These are phyloP conservation scores for Pristionchus entomophagus DNA, from an alignment of 2,888 invertebrate species.

Conservation along the genomic window DNA sequence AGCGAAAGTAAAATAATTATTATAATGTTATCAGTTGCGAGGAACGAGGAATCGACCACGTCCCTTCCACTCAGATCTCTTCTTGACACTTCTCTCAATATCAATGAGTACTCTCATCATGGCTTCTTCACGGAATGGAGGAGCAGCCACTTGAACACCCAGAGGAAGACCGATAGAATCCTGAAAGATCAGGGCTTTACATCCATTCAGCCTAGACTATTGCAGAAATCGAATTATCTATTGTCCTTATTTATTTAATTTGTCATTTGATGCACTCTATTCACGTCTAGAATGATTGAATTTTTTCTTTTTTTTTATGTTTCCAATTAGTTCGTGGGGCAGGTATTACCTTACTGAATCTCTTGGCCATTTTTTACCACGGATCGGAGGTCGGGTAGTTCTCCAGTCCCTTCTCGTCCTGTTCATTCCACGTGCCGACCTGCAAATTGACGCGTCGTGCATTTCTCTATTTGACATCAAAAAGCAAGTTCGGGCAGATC, in stretches of 20 bases:
- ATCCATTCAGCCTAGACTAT: not conserved
- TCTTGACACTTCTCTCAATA: conserved; percentile 59
- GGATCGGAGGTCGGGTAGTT: conserved; percentile 65
- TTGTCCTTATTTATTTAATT: not conserved
- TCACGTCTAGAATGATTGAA: not conserved
- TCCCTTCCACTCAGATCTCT: not conserved
- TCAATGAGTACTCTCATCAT: conserved; percentile 63
- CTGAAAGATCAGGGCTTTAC: conserved; percentile 28
- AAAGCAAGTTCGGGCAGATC: not conserved
- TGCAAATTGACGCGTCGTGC: not conserved
- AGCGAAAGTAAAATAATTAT: no score
- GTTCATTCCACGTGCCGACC: conserved; percentile 46
- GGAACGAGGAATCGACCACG: no score
- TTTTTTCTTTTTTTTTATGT: no score
- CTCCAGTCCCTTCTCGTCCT: conserved; percentile 61
- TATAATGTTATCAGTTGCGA: no score
- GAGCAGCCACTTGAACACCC: conserved; percentile 68
- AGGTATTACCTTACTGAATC: conserved; percentile 52
- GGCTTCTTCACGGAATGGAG: conserved; percentile 67
- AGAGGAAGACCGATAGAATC: conserved; percentile 66
- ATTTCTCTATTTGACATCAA: not conserved
- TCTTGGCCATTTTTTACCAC: conserved; percentile 61
- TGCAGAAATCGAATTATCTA: not conserved
- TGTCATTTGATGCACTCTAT: not conserved
- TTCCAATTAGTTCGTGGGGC: no score